A percentile compares a stretch with the other conserved stretches of the same genome.
These are phyloP conservation scores for Nymphalis c-album DNA, from an alignment of 2,888 invertebrate genomes.

Conservation along the genomic window DNA sequence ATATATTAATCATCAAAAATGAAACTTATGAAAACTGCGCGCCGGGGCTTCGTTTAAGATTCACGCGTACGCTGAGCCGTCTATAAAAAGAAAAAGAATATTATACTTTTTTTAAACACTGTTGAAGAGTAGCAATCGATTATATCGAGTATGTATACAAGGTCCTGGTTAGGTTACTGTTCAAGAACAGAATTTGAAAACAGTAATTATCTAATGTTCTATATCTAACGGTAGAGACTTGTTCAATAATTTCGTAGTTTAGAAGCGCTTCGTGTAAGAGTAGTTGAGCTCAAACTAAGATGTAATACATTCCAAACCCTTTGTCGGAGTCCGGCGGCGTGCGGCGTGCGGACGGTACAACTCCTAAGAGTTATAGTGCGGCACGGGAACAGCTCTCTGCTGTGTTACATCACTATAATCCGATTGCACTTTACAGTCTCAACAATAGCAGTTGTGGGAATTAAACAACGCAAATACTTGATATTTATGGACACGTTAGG, in stretches of 20 bases:
- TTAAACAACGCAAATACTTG: neutral
- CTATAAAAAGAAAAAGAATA: too few species aligned
- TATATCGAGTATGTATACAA: too few species aligned
- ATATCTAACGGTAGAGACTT: neutral
- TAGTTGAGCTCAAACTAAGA: neutral
- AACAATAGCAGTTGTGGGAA: neutral
- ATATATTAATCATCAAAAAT: too few species aligned
- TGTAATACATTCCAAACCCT: neutral
- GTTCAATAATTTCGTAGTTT: neutral
- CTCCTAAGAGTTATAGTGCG: neutral
- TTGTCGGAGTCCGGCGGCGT: neutral
- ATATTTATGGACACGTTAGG: neutral
- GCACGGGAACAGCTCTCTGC: neutral
- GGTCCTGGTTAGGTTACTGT: too few species aligned
- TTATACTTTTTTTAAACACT: too few species aligned
- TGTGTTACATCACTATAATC: neutral
- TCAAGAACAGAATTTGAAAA: too few species aligned
- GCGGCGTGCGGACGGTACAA: neutral
- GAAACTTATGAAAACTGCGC: too few species aligned
- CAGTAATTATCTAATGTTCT: too few species aligned
- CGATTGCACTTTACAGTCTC: neutral
- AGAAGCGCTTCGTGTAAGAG: neutral
- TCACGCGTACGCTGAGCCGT: too few species aligned
- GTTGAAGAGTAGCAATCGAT: too few species aligned
- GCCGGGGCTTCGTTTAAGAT: too few species aligned